phyloP scores from a whole-genome alignment of 2,888 invertebrate species.

The Platycheirus albimanus region DNA sequence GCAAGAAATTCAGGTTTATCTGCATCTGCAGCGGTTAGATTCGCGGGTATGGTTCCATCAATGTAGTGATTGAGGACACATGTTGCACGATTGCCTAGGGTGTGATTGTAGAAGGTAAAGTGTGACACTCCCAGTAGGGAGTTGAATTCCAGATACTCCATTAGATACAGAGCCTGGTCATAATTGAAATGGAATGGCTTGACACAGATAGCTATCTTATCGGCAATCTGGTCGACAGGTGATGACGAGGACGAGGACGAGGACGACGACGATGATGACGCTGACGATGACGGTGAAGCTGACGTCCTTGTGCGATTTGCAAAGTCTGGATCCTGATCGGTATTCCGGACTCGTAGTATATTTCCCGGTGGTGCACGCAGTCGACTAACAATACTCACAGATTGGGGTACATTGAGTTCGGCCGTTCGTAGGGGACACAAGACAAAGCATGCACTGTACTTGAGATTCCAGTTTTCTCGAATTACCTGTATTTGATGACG shows the following conservation, averaged over 20 bases:
- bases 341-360: slow-evolving; percentile 86
- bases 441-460: slow-evolving; percentile 95
- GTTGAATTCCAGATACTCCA: slow-evolving; percentile 95
- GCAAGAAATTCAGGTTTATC: slow-evolving; percentile 65
- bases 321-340: slow-evolving; percentile 83
- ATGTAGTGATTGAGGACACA: slow-evolving; percentile 89
- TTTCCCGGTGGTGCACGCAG: slow-evolving; percentile 86
- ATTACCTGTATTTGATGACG: slow-evolving; percentile 85
- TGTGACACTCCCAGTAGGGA: slow-evolving; percentile 91
- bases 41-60: slow-evolving; percentile 79
- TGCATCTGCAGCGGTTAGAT: slow-evolving; percentile 79
- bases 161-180: slow-evolving; percentile 91
- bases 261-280: slow-evolving; percentile 77
- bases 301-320: slow-evolving; percentile 65
- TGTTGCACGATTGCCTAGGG: slow-evolving; percentile 89
- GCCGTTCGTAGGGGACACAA: slow-evolving; percentile 88
- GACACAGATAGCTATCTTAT: slow-evolving; percentile 91
- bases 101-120: slow-evolving; percentile 96
- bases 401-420: slow-evolving; percentile 85
- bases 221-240: slow-evolving; percentile 80
- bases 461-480: slow-evolving; percentile 96
- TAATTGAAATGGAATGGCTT: slow-evolving; percentile 96
- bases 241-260: slow-evolving; percentile 75
- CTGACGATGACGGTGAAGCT: slow-evolving; percentile 74
- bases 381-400: slow-evolving; percentile 88